phyloP scores from a whole-genome alignment of 1,140 invertebrate genomes.

The Drosophila tsacasi region DNA sequence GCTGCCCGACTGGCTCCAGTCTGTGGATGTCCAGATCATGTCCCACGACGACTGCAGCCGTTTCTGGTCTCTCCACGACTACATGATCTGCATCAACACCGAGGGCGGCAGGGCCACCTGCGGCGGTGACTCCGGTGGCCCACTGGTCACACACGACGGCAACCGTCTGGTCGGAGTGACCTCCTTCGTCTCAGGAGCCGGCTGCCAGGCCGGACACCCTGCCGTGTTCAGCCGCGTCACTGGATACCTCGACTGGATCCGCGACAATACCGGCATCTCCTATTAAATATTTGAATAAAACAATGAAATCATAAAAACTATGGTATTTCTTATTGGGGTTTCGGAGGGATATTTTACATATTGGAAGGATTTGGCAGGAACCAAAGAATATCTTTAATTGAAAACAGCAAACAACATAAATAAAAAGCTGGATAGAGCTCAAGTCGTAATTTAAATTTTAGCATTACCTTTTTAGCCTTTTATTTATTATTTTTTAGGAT shows the following conservation, averaged over 20 bases:
- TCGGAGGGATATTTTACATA: too few relatives aligned
- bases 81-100: conserved; percentile 70
- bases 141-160: conserved; percentile 73
- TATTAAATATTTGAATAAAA: conserved; percentile 35
- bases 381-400: background rate
- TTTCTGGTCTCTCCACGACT: conserved; percentile 28
- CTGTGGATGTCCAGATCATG: conserved; percentile 53
- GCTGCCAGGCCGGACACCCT: conserved; percentile 84
- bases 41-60: conserved; percentile 34
- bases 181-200: conserved; percentile 43
- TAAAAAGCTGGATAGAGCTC: fast-evolving
- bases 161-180: conserved; percentile 50
- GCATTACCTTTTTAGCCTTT: fast-evolving
- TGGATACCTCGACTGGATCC: conserved; percentile 86
- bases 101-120: conserved; percentile 70
- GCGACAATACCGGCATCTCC: conserved; percentile 63
- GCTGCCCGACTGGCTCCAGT: conserved; percentile 55
- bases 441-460: background rate
- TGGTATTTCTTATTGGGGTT: background rate
- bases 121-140: conserved; percentile 87
- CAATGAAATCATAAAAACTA: background rate
- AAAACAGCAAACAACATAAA: background rate
- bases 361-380: background rate
- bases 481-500: too few relatives aligned
- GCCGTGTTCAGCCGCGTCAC: conserved; percentile 86